Evolutionary conservation across 2,113 vertebrate species (phyloP).

Genomic region (Tretioscincus oriximinensis): DNA sequence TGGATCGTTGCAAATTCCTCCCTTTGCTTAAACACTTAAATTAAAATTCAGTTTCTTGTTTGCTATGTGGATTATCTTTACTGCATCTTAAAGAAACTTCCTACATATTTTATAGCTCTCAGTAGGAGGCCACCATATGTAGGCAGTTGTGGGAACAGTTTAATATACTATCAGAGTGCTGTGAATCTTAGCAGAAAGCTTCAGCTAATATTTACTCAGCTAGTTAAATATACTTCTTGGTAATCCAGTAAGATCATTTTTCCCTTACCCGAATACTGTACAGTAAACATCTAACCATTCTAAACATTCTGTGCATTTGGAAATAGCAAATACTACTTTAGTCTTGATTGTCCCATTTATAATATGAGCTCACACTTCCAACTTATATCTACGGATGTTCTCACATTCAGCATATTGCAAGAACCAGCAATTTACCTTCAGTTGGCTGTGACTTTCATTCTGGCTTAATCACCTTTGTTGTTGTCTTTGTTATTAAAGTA

Average conservation of each 20-base stretch:
- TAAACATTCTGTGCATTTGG: no score
- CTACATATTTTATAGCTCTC: not conserved
- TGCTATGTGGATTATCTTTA: not conserved
- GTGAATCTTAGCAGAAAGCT: not conserved
- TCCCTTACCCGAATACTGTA: not conserved
- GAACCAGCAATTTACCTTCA: no score
- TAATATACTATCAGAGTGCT: not conserved
- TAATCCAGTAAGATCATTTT: not conserved
- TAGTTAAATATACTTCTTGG: not conserved
- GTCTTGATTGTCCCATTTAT: no score
- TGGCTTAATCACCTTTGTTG: no score
- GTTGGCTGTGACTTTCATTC: no score
- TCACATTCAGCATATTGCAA: no score
- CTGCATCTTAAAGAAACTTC: not conserved
- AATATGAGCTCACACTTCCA: no score
- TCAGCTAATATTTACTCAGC: not conserved
- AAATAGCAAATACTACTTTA: no score
- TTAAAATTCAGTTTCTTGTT: not conserved
- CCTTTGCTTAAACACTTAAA: not conserved
- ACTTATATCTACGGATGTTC: no score
- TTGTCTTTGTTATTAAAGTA: no score
- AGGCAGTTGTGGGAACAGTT: not conserved
- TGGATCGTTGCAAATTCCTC: not conserved
- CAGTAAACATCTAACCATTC: no score
- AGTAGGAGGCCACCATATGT: no score